phyloP scores from a whole-genome alignment of 2,113 vertebrate species.

The Platichthys flesus region DNA sequence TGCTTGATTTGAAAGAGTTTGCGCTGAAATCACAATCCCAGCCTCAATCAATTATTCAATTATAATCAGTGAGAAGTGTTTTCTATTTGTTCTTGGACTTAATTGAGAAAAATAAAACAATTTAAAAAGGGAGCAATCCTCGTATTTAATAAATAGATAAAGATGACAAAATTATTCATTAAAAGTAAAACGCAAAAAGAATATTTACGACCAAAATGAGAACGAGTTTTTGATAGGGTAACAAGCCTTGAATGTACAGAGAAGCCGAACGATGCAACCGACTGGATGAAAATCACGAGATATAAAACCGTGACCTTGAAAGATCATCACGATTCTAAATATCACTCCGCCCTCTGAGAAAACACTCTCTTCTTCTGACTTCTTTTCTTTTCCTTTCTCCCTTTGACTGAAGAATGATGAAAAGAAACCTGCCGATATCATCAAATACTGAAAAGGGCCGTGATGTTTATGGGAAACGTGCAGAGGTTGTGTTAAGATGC shows the following conservation, averaged over 20 bases:
- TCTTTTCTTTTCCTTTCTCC: not conserved
- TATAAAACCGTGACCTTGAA: not conserved
- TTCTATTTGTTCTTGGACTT: not conserved
- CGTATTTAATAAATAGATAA: constrained; percentile 7
- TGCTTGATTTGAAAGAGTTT: not conserved
- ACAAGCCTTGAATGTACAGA: too few species aligned
- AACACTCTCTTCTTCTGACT: not conserved
- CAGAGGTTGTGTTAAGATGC: constrained; percentile 42
- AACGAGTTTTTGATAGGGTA: not conserved
- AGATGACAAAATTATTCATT: not conserved
- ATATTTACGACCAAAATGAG: too few species aligned
- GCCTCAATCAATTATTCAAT: not conserved
- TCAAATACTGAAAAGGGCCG: constrained; percentile 31
- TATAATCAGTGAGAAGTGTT: not conserved
- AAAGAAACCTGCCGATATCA: constrained; percentile 12
- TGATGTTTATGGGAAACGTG: constrained; percentile 37
- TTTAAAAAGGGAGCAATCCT: not conserved
- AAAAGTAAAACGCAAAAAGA: not conserved
- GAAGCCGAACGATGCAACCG: not conserved
- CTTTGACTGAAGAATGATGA: constrained; percentile 12
- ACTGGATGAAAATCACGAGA: not conserved
- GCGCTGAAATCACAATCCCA: not conserved
- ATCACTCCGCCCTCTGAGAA: not conserved
- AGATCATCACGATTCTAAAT: not conserved
- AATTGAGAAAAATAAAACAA: not conserved